These are phyloP conservation scores for Hippocampus abdominalis DNA, from an alignment of 2,113 vertebrate species.

Conservation along the genomic window DNA sequence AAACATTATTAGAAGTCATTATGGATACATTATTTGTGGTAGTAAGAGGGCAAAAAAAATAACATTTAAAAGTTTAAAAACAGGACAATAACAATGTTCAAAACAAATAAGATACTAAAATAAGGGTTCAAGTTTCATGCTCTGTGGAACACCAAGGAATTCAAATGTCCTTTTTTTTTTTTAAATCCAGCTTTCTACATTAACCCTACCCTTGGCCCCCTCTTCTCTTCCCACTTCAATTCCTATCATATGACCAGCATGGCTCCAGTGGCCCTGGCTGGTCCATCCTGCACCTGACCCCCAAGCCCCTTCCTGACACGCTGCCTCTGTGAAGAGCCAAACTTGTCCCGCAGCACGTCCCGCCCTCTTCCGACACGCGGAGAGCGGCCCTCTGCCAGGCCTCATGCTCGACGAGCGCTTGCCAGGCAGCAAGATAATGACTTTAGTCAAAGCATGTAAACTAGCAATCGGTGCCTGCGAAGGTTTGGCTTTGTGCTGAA, in stretches of 20 bases:
- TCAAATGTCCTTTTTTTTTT: too few species aligned
- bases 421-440: slow-evolving; percentile 52
- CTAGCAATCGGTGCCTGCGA: slow-evolving; percentile 22
- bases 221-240: slow-evolving; percentile 30
- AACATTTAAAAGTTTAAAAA: too few species aligned
- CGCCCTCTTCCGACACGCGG: slow-evolving; percentile 30
- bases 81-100: too few species aligned
- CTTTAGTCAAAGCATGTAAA: slow-evolving; percentile 34
- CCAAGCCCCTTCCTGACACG: slow-evolving; percentile 15
- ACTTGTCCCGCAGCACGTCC: slow-evolving; percentile 15
- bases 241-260: slow-evolving; percentile 64
- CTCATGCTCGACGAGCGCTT: slow-evolving; percentile 43
- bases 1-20: background rate
- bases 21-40: too few species aligned
- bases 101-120: too few species aligned
- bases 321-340: slow-evolving; percentile 54
- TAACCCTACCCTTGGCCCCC: background rate
- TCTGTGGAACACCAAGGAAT: too few species aligned
- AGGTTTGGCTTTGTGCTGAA: slow-evolving; percentile 46
- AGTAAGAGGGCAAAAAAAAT: background rate
- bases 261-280: slow-evolving; percentile 47
- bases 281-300: slow-evolving; percentile 23
- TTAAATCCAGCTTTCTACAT: too few species aligned
- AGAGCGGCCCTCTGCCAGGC: slow-evolving; percentile 55
- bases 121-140: too few species aligned